Conservation (phyloP, 2,113 vertebrate species). For the Stictonetta naevosa region DNA sequence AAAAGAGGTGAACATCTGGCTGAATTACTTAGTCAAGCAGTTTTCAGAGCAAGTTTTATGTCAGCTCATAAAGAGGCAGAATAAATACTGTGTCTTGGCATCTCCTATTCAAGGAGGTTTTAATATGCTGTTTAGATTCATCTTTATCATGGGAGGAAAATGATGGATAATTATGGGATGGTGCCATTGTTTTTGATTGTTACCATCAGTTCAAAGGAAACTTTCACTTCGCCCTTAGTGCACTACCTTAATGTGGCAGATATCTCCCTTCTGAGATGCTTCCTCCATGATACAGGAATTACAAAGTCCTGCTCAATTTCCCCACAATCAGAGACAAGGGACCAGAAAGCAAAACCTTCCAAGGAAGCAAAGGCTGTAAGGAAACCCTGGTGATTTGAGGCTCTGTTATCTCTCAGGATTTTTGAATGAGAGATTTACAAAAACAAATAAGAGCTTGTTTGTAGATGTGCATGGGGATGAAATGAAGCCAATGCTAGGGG, state of each 20-base stretch:
- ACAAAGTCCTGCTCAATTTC: neutral
- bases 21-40: conserved; percentile 75
- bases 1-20: conserved; percentile 82
- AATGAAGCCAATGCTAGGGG: neutral
- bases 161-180: neutral
- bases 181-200: neutral
- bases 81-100: conserved; percentile 41
- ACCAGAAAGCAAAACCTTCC: neutral
- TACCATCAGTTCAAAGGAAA: neutral
- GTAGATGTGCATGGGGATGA: neutral
- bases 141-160: neutral
- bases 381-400: neutral
- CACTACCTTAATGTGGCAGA: neutral
- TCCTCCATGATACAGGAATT: neutral
- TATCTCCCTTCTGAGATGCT: neutral
- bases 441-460: neutral
- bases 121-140: neutral
- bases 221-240: neutral
- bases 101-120: neutral
- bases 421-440: neutral
- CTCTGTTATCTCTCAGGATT: neutral
- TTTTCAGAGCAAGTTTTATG: conserved; percentile 75
- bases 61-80: conserved; percentile 57
- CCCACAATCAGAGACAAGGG: neutral
- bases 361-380: neutral